Percentiles rank a stretch among this genome's conserved stretches.
Conservation (phyloP, 2,797 vertebrate genomes). For the Lagorchestes hirsutus region DNA sequence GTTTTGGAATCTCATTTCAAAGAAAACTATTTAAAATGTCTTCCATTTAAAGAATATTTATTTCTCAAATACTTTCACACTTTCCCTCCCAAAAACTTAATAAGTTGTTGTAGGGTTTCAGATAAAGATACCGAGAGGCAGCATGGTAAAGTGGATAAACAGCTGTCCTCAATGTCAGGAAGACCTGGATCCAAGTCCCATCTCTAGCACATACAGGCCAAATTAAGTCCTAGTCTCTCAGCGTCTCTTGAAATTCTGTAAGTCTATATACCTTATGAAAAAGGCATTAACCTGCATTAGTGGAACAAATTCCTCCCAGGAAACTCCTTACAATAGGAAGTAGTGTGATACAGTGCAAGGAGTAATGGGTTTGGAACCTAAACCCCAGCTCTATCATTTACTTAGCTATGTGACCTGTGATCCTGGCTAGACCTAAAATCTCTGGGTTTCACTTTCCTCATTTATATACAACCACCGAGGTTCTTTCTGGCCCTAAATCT, state of each 20-base stretch:
- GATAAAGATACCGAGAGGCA: background rate
- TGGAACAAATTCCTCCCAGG: background rate
- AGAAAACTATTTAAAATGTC: background rate
- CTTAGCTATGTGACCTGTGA: background rate
- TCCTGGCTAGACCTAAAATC: background rate
- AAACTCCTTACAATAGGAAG: background rate
- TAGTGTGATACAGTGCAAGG: background rate
- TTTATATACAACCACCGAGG: background rate
- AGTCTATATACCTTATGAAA: background rate
- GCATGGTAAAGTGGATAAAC: background rate
- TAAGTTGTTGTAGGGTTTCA: background rate
- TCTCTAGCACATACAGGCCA: background rate
- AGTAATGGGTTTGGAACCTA: background rate
- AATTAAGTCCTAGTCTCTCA: background rate
- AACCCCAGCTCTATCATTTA: background rate
- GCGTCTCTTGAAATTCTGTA: background rate
- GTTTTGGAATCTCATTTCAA: background rate
- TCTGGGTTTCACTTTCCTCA: background rate
- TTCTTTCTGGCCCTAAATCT: background rate
- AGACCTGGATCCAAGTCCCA: background rate
- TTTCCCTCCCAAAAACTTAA: background rate
- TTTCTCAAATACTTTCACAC: background rate
- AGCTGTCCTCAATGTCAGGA: background rate
- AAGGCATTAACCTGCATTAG: background rate
- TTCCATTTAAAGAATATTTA: background rate